A percentile compares a stretch with the other conserved stretches of the same genome.
Evolutionary conservation across 2,797 vertebrate genomes (phyloP).

Genomic region (Phoxinus dragarum): DNA sequence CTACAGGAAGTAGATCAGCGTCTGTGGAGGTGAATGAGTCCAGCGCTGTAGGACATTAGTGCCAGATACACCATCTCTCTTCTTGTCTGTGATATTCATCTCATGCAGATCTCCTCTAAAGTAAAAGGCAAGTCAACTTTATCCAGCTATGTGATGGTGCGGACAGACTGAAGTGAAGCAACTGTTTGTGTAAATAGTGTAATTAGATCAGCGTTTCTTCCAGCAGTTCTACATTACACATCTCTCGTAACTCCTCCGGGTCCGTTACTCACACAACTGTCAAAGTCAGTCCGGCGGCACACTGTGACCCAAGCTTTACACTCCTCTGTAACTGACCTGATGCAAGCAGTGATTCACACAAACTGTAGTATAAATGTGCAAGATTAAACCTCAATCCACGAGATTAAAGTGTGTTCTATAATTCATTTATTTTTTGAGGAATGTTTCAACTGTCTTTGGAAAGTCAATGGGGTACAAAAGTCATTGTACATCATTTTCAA

Average conservation of each 20-base stretch:
- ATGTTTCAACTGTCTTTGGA: no score
- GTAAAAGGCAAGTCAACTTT: slow-evolving; percentile 60
- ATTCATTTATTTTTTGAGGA: background rate
- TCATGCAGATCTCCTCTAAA: slow-evolving; percentile 18
- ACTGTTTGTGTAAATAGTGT: slow-evolving; percentile 58
- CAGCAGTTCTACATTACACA: slow-evolving; percentile 54
- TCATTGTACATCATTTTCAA: background rate
- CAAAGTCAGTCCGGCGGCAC: slow-evolving; percentile 43
- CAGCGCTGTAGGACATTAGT: slow-evolving; percentile 42
- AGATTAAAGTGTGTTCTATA: background rate
- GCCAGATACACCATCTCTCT: slow-evolving; percentile 39
- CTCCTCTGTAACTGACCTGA: slow-evolving; percentile 30
- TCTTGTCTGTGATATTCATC: slow-evolving; percentile 26
- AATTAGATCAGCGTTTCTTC: slow-evolving; percentile 49
- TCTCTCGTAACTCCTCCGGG: slow-evolving; percentile 62
- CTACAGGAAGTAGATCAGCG: slow-evolving; percentile 49
- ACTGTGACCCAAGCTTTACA: slow-evolving; percentile 10
- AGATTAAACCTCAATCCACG: background rate
- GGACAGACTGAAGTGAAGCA: slow-evolving; percentile 33
- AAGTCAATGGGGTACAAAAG: background rate
- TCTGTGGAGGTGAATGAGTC: slow-evolving; percentile 25
- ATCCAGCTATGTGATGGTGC: background rate
- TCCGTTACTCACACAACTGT: slow-evolving; percentile 60
- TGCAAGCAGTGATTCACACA: slow-evolving; percentile 12
- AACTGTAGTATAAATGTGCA: background rate